phyloP scores from a whole-genome alignment of 2,113 vertebrate genomes.

The Porphyrio hochstetteri region DNA sequence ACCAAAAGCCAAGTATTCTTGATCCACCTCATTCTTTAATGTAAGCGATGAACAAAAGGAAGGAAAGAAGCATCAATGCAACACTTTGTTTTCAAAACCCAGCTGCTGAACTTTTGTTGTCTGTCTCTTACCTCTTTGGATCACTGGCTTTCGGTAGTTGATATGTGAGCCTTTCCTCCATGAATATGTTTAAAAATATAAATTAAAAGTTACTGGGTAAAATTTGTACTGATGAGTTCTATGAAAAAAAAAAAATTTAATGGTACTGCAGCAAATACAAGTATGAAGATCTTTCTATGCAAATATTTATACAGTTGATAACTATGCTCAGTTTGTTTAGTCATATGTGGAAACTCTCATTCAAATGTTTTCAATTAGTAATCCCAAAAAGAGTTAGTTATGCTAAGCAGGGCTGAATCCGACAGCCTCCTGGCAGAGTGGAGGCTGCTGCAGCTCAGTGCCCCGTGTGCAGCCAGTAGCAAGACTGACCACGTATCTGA shows the following conservation, averaged over 20 bases:
- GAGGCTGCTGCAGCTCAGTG: not conserved
- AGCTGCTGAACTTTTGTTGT: not conserved
- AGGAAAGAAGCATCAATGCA: not conserved
- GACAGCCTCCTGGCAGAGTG: not conserved
- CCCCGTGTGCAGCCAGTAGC: accelerated
- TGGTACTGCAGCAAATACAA: not conserved
- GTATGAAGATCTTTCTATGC: not conserved
- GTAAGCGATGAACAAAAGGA: not conserved
- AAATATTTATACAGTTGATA: not conserved
- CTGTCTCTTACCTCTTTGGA: not conserved
- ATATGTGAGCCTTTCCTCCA: not conserved
- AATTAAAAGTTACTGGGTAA: not conserved
- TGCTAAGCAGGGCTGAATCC: not conserved
- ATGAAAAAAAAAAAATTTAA: not conserved
- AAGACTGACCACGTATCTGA: not conserved
- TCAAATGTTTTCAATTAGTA: not conserved
- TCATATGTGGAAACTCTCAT: not conserved
- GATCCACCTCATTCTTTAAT: not conserved
- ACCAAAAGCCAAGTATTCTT: not conserved
- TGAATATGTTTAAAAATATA: not conserved
- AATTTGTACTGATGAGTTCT: not conserved
- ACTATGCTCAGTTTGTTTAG: not conserved
- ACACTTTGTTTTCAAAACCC: not conserved
- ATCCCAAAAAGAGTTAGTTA: not conserved
- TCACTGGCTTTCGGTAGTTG: not conserved